Percentiles rank a stretch among this genome's conserved stretches.
Conservation (phyloP, 2,797 vertebrate species). For the Echeneis naucrates region DNA sequence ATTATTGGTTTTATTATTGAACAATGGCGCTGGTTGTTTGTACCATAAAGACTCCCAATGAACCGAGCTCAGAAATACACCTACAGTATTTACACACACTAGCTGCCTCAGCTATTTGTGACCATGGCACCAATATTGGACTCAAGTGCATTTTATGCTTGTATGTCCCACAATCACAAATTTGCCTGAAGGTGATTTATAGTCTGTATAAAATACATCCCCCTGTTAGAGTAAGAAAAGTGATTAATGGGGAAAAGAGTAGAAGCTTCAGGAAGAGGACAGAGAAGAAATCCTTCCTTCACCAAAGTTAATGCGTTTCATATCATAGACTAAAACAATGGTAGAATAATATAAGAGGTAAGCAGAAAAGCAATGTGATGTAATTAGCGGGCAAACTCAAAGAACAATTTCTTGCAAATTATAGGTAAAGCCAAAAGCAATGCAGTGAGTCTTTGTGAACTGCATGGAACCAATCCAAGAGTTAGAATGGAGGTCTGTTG, state of each 20-base stretch:
- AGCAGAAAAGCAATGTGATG: neutral
- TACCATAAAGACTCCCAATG: constrained; percentile 17
- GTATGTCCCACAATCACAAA: neutral
- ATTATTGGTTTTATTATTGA: constrained; percentile 27
- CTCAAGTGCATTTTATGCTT: neutral
- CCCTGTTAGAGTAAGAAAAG: neutral
- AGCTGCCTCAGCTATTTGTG: constrained; percentile 2
- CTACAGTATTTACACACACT: neutral
- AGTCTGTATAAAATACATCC: neutral
- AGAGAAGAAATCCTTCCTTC: neutral
- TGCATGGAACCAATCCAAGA: neutral
- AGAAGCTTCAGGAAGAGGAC: neutral
- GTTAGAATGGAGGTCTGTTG: neutral
- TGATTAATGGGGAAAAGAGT: neutral
- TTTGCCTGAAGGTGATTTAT: neutral
- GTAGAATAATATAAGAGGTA: neutral
- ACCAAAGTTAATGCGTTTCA: neutral
- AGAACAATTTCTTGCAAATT: neutral
- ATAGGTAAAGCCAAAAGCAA: neutral
- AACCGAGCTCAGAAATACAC: constrained; percentile 22
- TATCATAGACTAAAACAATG: neutral
- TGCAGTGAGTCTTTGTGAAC: neutral
- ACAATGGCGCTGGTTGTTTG: neutral
- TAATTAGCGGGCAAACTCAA: neutral
- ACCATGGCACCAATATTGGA: neutral